These are phyloP conservation scores for Emys orbicularis DNA, from an alignment of 2,797 vertebrate genomes.

Conservation along the genomic window DNA sequence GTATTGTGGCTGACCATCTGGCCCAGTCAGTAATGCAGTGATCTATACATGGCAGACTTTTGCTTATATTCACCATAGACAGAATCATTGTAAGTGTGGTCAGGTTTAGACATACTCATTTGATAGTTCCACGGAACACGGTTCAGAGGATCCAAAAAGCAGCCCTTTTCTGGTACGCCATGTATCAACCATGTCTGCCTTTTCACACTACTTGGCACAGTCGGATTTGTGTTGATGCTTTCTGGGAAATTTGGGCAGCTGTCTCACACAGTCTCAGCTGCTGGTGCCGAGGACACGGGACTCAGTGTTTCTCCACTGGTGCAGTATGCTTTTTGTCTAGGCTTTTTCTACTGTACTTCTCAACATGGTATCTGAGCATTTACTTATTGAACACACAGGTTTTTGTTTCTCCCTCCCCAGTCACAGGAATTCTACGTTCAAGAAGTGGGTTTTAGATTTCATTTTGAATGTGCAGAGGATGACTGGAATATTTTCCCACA, in stretches of 20 bases:
- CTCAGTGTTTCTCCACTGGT: background rate
- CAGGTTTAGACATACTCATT: background rate
- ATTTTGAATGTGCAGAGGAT: background rate
- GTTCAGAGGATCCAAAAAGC: fast-evolving
- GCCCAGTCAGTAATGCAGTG: background rate
- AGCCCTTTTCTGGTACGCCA: background rate
- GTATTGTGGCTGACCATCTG: background rate
- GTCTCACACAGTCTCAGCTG: fast-evolving
- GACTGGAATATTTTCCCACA: fast-evolving
- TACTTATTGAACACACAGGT: background rate
- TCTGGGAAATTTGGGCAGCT: fast-evolving
- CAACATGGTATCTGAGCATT: fast-evolving
- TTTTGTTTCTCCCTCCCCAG: background rate
- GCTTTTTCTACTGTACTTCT: fast-evolving
- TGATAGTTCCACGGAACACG: background rate
- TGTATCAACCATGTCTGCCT: fast-evolving
- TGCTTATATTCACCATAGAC: background rate
- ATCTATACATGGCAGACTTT: background rate
- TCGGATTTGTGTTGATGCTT: background rate
- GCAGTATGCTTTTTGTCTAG: background rate
- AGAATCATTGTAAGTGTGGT: background rate
- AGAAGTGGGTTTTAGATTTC: fast-evolving
- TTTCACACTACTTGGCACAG: fast-evolving
- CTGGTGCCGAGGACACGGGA: background rate
- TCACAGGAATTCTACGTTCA: background rate